These are phyloP conservation scores for Coregonus ussuriensis DNA, from an alignment of 2,797 vertebrate genomes.

Conservation along the genomic window DNA sequence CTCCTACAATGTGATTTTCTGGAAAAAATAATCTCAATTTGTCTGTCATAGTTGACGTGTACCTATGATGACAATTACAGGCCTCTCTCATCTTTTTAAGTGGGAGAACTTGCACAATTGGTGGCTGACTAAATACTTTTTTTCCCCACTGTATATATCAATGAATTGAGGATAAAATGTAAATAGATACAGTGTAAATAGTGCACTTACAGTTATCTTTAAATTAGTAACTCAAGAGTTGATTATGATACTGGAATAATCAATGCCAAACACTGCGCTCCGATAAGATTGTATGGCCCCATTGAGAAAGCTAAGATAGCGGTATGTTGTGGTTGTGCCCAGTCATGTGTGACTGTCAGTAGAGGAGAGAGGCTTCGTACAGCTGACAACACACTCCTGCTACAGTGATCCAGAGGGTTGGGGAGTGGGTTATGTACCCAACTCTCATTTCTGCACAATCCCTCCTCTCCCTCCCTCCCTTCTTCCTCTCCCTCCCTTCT, in stretches of 20 bases:
- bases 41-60: no score
- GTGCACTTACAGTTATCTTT: not conserved
- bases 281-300: not conserved
- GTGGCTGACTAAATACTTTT: no score
- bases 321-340: not conserved
- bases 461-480: conserved; percentile 5
- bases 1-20: no score
- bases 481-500: not conserved
- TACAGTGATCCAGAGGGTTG: not conserved
- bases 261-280: not conserved
- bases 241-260: not conserved
- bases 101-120: no score
- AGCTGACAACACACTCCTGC: conserved; percentile 61
- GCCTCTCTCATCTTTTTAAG: no score
- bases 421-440: not conserved
- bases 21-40: no score
- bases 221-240: not conserved
- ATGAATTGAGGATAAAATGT: not conserved
- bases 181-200: not conserved
- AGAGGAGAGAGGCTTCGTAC: not conserved
- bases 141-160: no score
- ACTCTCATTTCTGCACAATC: conserved; percentile 70
- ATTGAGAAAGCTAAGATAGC: not conserved
- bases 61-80: no score
- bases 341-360: not conserved